Evolutionary conservation across 1,140 invertebrate species (phyloP), one percentile per base, ranked within the genome.

Genomic region (Achroia grisella): DNA sequence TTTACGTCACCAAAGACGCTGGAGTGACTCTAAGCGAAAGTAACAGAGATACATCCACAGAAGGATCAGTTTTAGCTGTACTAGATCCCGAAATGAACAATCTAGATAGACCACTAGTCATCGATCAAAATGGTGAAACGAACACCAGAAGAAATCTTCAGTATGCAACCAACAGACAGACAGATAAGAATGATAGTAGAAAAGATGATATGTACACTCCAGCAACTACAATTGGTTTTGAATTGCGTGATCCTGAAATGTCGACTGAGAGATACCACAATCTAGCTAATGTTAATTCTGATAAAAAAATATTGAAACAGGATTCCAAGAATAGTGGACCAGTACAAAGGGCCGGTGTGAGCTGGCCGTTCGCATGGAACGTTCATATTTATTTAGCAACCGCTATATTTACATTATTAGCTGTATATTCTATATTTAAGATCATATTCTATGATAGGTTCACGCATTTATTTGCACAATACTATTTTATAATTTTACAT

Each of bases 351-450:
- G 56, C 71, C 1, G 86, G 87, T 44, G 86, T 84, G 9, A 91
- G 91, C 0, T 93, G 92, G 92, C 89, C 90, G 0, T 91, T 94
- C 56, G 93, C 94, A 1, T 97, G 95, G 95, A 93, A 95, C 53
- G 87, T 97, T 9, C 95, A 97, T 64, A 92, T 97, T 0, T 97
- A 97, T 83, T 72, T 94, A 8, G 92, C 93, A 0, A 95, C 94
- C 0, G 90, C 92, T 9, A 88, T 95, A 56, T 97, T 96, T 66
- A 91, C 93, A 0, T 77, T 96, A 6, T 80, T 97, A 55, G 93
- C 93, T 0, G 86, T 94, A 1, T 95, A 92, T 68, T 94, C 93
- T 0, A 91, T 96, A 15, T 93, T 93, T 66, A 94, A 94, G 70
- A 90, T 95, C 29, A 89, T 94, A 9, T 89, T 92, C 15, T 93